A percentile compares a stretch with the other conserved stretches of the same genome.
Conservation (phyloP, 92 coral and sea anemone species). For the Paramuricea clavata region DNA sequence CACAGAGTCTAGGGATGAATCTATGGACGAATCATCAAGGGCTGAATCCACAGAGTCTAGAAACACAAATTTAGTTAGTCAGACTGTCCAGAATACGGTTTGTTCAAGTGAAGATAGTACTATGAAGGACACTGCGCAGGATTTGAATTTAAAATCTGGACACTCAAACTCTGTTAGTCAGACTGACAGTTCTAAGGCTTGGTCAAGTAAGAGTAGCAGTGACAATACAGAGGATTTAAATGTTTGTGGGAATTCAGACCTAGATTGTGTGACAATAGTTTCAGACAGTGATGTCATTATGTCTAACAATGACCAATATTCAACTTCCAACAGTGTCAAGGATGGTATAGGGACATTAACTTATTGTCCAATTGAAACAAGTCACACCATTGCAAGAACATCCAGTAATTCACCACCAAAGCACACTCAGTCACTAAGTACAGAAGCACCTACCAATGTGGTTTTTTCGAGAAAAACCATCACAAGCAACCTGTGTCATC, state of each 20-base stretch:
- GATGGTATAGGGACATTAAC: neutral
- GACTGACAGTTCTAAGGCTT: too few relatives aligned
- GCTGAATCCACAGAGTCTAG: neutral
- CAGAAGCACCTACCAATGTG: neutral
- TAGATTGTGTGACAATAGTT: neutral
- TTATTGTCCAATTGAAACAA: neutral
- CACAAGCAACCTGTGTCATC: too few relatives aligned
- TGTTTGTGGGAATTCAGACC: neutral
- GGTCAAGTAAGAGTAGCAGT: neutral
- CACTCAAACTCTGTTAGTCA: too few relatives aligned
- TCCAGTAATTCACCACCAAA: neutral
- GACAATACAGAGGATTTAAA: neutral
- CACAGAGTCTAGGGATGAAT: neutral
- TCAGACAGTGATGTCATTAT: neutral
- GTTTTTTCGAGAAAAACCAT: too few relatives aligned
- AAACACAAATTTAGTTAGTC: neutral
- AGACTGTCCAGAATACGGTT: neutral
- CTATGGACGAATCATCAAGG: too few relatives aligned
- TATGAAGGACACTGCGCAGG: neutral
- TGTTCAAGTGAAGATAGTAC: neutral
- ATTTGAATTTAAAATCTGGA: too few relatives aligned
- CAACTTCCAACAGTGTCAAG: neutral
- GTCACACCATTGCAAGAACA: neutral
- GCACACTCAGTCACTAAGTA: neutral
- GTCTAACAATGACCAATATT: neutral